Evolutionary conservation across 2,797 vertebrate species (phyloP).

Genomic region (Eospalax fontanierii): DNA sequence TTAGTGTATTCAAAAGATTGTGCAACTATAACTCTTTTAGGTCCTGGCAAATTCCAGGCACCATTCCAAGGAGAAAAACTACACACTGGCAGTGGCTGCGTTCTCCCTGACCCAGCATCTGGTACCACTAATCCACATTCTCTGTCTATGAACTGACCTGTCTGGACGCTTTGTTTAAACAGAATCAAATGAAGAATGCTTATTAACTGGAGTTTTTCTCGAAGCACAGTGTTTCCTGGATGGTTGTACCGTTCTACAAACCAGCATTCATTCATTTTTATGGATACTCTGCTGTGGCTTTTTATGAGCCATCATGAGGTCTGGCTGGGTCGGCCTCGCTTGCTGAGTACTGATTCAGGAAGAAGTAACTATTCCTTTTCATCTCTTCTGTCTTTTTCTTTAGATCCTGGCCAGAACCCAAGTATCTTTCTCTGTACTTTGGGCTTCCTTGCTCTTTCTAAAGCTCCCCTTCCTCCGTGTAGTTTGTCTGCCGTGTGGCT

Average conservation of each 20-base stretch:
- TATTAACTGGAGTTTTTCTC: not conserved
- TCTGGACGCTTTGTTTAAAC: not conserved
- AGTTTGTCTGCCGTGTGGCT: accelerated
- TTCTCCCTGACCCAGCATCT: too few species aligned
- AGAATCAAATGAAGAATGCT: not conserved
- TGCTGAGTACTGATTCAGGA: not conserved
- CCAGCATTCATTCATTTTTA: not conserved
- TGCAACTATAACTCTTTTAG: not conserved
- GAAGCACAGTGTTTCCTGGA: not conserved
- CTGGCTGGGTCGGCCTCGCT: not conserved
- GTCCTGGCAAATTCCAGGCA: not conserved
- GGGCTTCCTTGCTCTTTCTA: too few species aligned
- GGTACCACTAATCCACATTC: not conserved
- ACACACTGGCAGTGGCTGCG: accelerated
- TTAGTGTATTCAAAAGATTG: not conserved
- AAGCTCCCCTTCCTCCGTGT: not conserved
- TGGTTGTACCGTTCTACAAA: not conserved
- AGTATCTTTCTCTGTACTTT: not conserved
- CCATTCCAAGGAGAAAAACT: not conserved
- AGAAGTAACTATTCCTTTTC: not conserved
- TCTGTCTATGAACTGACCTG: not conserved
- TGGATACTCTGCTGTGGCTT: not conserved
- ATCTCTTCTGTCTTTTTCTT: not conserved
- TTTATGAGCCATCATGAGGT: not conserved
- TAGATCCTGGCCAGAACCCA: not conserved